Percentiles rank a stretch among this genome's conserved stretches.
phyloP scores from a whole-genome alignment of 2,113 vertebrate species.

The Dicentrarchus labrax region DNA sequence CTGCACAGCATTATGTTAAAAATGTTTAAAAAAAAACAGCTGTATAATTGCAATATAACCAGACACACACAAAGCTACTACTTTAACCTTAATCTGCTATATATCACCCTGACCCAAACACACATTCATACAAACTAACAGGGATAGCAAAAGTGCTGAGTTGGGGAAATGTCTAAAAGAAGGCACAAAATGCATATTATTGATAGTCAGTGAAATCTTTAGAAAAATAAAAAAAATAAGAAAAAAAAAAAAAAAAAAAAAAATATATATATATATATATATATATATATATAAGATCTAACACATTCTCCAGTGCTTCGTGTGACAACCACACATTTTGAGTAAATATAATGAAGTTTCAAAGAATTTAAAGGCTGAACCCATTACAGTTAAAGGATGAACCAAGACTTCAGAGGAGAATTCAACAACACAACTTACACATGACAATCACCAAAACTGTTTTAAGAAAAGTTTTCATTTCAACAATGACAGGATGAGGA shows the following conservation, averaged over 20 bases:
- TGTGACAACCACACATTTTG: not conserved
- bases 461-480: not conserved
- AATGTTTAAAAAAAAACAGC: slow-evolving; percentile 28
- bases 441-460: not conserved
- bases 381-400: not conserved
- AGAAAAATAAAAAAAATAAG: too few species aligned
- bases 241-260: too few species aligned
- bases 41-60: slow-evolving; percentile 19
- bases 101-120: not conserved
- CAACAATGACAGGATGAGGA: not conserved
- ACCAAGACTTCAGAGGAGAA: not conserved
- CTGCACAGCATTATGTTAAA: slow-evolving; percentile 46
- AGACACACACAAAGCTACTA: slow-evolving; percentile 24
- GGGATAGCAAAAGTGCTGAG: not conserved
- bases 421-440: not conserved
- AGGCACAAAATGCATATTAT: too few species aligned
- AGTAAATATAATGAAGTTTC: not conserved
- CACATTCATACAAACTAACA: not conserved
- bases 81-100: not conserved
- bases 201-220: not conserved
- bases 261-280: too few species aligned
- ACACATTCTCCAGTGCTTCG: not conserved
- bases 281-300: not conserved
- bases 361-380: not conserved
- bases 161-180: not conserved